phyloP scores from a whole-genome alignment of 2,113 vertebrate species.

The Perca flavescens region DNA sequence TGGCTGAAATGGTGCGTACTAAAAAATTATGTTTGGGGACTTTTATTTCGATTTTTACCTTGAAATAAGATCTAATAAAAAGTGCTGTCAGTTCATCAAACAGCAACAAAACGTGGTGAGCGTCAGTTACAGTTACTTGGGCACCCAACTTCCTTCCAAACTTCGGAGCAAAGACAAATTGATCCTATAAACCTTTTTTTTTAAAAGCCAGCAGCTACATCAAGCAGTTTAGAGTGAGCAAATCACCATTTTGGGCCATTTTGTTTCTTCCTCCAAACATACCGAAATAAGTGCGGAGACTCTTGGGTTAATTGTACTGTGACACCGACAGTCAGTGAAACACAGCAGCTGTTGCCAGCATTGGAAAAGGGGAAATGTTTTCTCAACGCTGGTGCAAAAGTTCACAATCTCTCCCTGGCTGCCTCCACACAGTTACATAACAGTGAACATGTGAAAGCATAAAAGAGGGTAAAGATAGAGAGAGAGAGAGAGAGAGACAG shows the following conservation, averaged over 20 bases:
- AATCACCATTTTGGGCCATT: slow-evolving; percentile 52
- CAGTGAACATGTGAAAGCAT: slow-evolving; percentile 47
- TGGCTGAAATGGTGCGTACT: not conserved
- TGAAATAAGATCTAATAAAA: not conserved
- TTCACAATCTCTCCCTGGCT: slow-evolving; percentile 55
- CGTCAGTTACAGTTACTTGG: not conserved
- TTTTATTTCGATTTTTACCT: not conserved
- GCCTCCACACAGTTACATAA: slow-evolving; percentile 58
- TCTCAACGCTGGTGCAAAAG: slow-evolving; percentile 46
- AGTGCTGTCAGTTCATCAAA: not conserved
- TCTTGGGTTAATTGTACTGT: slow-evolving; percentile 33
- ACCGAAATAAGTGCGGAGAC: not conserved
- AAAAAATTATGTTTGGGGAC: not conserved
- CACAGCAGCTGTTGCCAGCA: slow-evolving; percentile 60
- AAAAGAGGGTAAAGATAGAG: slow-evolving; percentile 1
- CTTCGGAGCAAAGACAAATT: not conserved
- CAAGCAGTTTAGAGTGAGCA: not conserved
- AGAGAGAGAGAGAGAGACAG: slow-evolving; percentile 31
- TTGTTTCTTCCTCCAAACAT: slow-evolving; percentile 3
- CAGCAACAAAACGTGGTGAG: not conserved
- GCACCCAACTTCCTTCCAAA: not conserved
- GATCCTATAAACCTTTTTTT: not conserved
- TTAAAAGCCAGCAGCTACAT: slow-evolving; percentile 5
- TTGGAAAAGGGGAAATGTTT: slow-evolving; percentile 58
- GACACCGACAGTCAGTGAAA: slow-evolving; percentile 47